Base-by-base conservation (phyloP, 1,140 invertebrate genomes). In the Nixonia krombeini region DNA sequence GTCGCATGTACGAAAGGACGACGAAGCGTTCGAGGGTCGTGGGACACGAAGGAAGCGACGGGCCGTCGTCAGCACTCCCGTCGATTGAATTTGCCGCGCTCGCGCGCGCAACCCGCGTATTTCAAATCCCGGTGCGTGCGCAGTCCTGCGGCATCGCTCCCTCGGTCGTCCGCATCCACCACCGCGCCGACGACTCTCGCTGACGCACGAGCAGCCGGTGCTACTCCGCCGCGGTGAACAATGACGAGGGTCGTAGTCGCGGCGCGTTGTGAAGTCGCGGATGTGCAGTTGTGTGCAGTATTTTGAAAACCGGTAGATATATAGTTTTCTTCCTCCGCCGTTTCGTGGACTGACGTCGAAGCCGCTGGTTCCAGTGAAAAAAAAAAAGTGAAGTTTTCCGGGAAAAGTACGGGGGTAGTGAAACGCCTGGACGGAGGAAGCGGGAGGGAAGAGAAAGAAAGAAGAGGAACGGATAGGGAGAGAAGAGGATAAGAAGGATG, bases 401-500 rank as follows among this genome's bases (percentile, higher is more conserved):
- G n/a, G n/a, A n/a, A n/a, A n/a, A 47, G 23, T 28, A 18, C 15
- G n/a, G 29, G 25, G 12, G 18, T 37, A 4, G 26, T 28, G 28
- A 51, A 12, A n/a, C n/a, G n/a, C n/a, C n/a, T n/a, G n/a, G n/a
- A 6, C 7, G 31, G 26, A 15, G 25, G 23, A 18, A n/a, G 7
- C n/a, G 4, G 16, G 12, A 17, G 9, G 23, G 21, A 31, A 9
- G 21, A n/a, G 29, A 7, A 25, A 10, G 17, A 17, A 25, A 6
- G 21, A 18, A 5, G 9, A 28, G 35, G 35, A 26, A n/a, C n/a
- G n/a, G 10, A 28, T 10, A 29, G 40, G 35, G 31, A 26, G 8
- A 53, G 33, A 37, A 23, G 16, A 45, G 44, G 40, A 45, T 4
- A 2, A 51, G n/a, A 77, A 85, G 62, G 70, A 95, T 94, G 93